Evolutionary conservation across 2,888 invertebrate genomes (phyloP), one percentile per base, ranked within the genome.

Genomic region (Eilema depressum): DNA sequence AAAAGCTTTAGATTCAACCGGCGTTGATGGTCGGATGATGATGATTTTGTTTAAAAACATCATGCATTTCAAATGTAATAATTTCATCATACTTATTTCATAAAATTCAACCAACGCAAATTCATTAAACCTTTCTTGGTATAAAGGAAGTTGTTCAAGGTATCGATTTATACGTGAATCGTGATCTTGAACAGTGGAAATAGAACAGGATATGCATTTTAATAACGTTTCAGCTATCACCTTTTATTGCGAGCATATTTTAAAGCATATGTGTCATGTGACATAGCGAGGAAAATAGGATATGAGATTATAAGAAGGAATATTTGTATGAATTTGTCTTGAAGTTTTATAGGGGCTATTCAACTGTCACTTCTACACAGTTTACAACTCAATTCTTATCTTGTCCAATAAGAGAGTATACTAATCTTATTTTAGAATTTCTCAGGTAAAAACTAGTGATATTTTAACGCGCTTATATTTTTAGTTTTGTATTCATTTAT

Each of bases 181-280:
- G 85, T 86, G 86, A 75, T 65, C 77, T 73, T 63, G 53, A 71
- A 76, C 66, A 69, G 60, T 71, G 56, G 74, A 41, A 41, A 17
- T 41, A 17, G 73, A 78, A 81, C 79, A 68, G 79, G 83, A 83
- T 82, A 79, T 86, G 86, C 85, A 87, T 87, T 88, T 85, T 86
- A 85, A 86, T 86, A 84, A 77, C 73, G 63, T 69, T 71, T 74
- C 63, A 63, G 63, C 37, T 53, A 53, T 53, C 20, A 10, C 53
- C 33, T 73, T 79, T 78, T 81, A 81, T 82, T 77, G 82, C 79
- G 61, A 61, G 69, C 70, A 78, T 79, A 80, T 80, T 81, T 79
- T 82, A 81, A 78, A 75, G 71, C 74, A 78, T 76, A 79, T 60
- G 63, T 75, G 75, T 69, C 81, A 68, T 73, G 68, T 70, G 71